Base-by-base conservation (phyloP, 35 echinoderm and acorn worm genomes). In the Acanthaster planci region DNA sequence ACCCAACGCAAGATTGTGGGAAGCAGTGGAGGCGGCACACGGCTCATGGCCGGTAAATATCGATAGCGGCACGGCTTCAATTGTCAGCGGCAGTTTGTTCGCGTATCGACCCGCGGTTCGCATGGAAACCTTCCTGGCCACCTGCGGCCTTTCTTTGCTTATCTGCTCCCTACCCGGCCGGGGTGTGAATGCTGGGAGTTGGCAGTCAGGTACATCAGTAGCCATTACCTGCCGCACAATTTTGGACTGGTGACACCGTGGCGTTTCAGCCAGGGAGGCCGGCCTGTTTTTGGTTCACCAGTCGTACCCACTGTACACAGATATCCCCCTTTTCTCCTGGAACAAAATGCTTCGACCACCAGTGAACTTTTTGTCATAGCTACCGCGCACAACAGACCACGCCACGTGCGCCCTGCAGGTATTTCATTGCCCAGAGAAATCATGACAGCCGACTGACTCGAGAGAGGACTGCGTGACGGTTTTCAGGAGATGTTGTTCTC, bases 101-200 rank as follows among this genome's bases (percentile, higher is more conserved):
- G 56, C 10, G 7, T 72, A 72, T 72, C 34, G 64, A 72, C 34
- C 64, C 19, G 29, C 30, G 64, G 64, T 72, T 72, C 23, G 34
- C 64, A 72, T 72, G 64, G 64, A 72, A 72, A 72, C 64, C 34
- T 72, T 34, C 26, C n/a, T 72, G 7, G 64, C 64, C 64, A 72
- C 64, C 64, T 72, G 64, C 64, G 15, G 64, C 14, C 42, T 47
- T 12, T 4, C 42, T 12, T 47, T 12, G 42, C 12, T 47, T 12
- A 47, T 47, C 42, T 47, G 12, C n/a, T 47, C 42, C 12, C 42
- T 47, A 12, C 42, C 12, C 4, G 42, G 42, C 42, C 4, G 42
- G 12, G 42, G 42, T 47, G 4, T 47, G 4, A 47, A 47, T 6
- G 12, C 42, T 12, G 42, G 42, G 42, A 12, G 12, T 4, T 47